phyloP scores from a whole-genome alignment of 2,797 vertebrate species.

The Columba guinea region DNA sequence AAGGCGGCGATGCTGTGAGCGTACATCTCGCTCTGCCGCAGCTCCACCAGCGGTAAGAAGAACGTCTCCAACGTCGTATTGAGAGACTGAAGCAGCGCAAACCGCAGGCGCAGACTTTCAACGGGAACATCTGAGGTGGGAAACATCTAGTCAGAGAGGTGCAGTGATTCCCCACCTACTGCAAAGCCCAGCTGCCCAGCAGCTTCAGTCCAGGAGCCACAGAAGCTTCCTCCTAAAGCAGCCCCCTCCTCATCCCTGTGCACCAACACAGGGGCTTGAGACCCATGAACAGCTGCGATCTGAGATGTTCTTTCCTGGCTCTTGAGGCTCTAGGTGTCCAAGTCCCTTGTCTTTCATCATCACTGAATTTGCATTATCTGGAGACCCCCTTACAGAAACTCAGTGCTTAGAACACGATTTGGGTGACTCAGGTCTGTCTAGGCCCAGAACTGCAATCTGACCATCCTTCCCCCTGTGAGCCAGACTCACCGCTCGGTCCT shows the following conservation, averaged over 20 bases:
- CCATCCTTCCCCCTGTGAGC: not conserved
- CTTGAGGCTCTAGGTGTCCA: fast-evolving
- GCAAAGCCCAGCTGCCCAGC: not conserved
- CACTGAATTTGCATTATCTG: not conserved
- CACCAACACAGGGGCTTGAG: not conserved
- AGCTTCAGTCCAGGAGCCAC: not conserved
- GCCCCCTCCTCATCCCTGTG: not conserved
- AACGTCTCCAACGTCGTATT: constrained; percentile 95
- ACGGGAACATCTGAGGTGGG: constrained; percentile 84
- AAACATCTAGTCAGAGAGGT: not conserved
- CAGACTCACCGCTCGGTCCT: not conserved
- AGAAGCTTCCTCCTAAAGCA: not conserved
- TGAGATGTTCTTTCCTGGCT: not conserved
- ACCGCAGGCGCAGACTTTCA: constrained; percentile 92
- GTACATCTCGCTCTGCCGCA: constrained; percentile 88
- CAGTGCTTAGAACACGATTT: not conserved
- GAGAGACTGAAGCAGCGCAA: constrained; percentile 95
- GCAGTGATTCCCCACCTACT: not conserved
- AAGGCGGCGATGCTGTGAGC: constrained; percentile 90
- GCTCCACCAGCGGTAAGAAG: constrained; percentile 94
- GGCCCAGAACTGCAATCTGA: not conserved
- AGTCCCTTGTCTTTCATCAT: not conserved
- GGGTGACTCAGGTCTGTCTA: not conserved
- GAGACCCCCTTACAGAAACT: not conserved
- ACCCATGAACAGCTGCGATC: not conserved